These are phyloP conservation scores for Tethya wilhelma DNA, from an alignment of 37 sponge, comb jelly and placozoan species.

Conservation along the genomic window DNA sequence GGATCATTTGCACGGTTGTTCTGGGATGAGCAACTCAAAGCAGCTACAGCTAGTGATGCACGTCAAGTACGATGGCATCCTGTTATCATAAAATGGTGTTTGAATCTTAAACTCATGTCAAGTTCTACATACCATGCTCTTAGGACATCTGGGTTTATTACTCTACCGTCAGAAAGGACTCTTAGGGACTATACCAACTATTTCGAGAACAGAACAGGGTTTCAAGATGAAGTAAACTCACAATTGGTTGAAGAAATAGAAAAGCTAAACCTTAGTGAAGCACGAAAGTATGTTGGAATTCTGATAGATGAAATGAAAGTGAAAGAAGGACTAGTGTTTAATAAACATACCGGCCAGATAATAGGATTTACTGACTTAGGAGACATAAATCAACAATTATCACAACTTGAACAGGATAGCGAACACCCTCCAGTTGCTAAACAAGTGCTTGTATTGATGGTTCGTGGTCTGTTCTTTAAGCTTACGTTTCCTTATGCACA, in stretches of 20 bases:
- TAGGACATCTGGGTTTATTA: too few relatives aligned
- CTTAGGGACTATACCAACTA: conserved; percentile 25
- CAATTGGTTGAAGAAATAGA: conserved; percentile 5
- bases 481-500: conserved; percentile 48
- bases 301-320: conserved; percentile 30
- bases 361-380: conserved; percentile 49
- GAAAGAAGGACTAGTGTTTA: conserved; percentile 31
- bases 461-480: conserved; percentile 21
- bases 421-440: not conserved
- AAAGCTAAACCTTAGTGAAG: not conserved
- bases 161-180: conserved; percentile 13
- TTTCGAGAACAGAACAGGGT: not conserved
- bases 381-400: conserved; percentile 26
- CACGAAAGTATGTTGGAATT: not conserved
- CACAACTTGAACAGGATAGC: conserved; percentile 8
- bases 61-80: too few relatives aligned
- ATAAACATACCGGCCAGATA: conserved; percentile 5
- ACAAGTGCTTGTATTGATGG: conserved; percentile 54
- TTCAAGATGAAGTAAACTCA: not conserved
- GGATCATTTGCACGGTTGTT: too few relatives aligned
- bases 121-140: too few relatives aligned
- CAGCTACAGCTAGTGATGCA: too few relatives aligned
- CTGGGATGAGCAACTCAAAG: too few relatives aligned
- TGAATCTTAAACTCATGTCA: too few relatives aligned
- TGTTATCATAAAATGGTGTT: too few relatives aligned